These are phyloP conservation scores for Phalangium opilio DNA, from an alignment of 2,888 invertebrate genomes.

Conservation along the genomic window DNA sequence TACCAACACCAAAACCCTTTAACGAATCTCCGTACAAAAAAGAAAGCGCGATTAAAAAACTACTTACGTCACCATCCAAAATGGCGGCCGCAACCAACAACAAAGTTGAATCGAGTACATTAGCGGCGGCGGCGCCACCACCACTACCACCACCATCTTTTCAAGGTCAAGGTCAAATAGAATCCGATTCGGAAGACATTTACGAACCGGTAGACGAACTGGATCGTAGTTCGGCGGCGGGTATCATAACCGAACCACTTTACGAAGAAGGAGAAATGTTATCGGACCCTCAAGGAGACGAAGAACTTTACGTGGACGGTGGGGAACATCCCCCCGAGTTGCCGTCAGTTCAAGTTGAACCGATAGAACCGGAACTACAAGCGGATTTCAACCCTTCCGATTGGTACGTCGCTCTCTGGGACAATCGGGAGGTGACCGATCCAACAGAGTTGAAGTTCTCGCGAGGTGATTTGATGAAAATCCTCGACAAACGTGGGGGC, in stretches of 20 bases:
- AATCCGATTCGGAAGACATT: conserved; percentile 10
- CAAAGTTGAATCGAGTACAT: no score
- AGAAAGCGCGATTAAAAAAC: no score
- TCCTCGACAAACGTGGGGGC: conserved; percentile 15
- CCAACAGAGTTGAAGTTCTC: conserved; percentile 10
- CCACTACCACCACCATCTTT: background rate
- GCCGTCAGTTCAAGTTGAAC: no score
- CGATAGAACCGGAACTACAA: background rate
- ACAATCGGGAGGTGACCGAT: conserved; percentile 9
- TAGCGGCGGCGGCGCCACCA: no score
- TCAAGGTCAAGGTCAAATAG: background rate
- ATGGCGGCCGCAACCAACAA: no score
- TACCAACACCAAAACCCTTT: no score
- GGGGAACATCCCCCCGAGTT: no score
- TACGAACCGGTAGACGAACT: conserved; percentile 15
- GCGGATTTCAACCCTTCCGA: conserved; percentile 11
- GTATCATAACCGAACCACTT: background rate
- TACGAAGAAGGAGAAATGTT: background rate
- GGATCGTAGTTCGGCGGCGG: background rate
- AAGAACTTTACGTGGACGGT: background rate
- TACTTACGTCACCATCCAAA: no score
- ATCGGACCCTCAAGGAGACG: background rate
- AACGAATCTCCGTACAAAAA: no score
- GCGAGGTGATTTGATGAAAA: conserved; percentile 15
- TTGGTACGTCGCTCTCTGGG: conserved; percentile 17